A percentile compares a stretch with the other conserved stretches of the same genome.
Evolutionary conservation across 2,888 invertebrate genomes (phyloP).

Genomic region (Morpho deidamia): DNA sequence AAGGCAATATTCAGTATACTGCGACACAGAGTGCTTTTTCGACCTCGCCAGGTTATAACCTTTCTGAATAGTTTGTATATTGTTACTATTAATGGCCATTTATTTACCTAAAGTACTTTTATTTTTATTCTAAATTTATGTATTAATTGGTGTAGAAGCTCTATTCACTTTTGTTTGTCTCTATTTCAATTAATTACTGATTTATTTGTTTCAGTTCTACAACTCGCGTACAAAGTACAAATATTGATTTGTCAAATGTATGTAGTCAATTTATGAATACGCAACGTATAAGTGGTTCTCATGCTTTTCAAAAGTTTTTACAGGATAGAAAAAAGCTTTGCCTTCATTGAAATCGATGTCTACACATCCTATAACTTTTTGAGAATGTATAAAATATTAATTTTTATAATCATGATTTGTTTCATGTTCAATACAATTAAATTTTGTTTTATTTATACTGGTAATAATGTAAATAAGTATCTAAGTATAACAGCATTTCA

Average conservation of each 20-base stretch:
- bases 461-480: too few relatives aligned
- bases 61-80: too few relatives aligned
- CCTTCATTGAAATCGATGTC: conserved; percentile 8
- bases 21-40: conserved; percentile 58
- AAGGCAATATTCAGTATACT: conserved; percentile 63
- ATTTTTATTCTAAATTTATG: not conserved
- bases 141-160: too few relatives aligned
- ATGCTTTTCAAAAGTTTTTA: conserved; percentile 55
- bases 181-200: not conserved
- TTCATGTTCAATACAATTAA: too few relatives aligned
- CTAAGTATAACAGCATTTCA: too few relatives aligned
- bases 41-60: conserved; percentile 46
- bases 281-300: conserved; percentile 44
- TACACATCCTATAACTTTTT: conserved; percentile 1
- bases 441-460: too few relatives aligned
- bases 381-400: not conserved
- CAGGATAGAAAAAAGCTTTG: conserved; percentile 35
- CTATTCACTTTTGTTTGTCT: too few relatives aligned
- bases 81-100: too few relatives aligned
- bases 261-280: not conserved
- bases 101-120: too few relatives aligned
- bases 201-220: conserved; percentile 12
- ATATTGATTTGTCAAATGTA: conserved; percentile 5
- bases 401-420: not conserved
- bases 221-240: conserved; percentile 6